phyloP scores from a whole-genome alignment of 2,113 vertebrate species.

The Cacatua alba region DNA sequence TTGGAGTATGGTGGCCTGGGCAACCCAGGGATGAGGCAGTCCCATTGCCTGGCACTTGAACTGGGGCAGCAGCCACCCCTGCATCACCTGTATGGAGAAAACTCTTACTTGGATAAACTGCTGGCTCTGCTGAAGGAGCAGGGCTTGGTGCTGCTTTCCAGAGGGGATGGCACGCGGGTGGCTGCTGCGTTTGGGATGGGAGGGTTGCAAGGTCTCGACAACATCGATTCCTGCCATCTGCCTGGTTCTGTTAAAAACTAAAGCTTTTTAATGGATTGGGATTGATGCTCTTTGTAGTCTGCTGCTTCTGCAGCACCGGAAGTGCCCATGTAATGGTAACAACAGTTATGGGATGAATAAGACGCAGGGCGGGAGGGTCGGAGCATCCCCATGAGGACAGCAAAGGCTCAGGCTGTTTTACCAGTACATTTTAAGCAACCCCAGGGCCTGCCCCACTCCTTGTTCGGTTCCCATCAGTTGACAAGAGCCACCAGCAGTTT shows the following conservation, averaged over 20 bases:
- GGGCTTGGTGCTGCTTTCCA: not conserved
- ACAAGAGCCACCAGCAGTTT: fast-evolving
- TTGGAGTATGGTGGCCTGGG: not conserved
- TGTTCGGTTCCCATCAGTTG: not conserved
- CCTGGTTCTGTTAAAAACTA: not conserved
- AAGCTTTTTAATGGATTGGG: fast-evolving
- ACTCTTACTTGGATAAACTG: not conserved
- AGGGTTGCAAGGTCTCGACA: not conserved
- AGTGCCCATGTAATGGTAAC: fast-evolving
- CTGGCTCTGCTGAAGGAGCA: not conserved
- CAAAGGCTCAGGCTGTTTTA: not conserved
- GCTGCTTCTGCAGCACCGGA: not conserved
- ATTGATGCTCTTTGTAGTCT: fast-evolving
- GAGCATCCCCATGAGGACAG: not conserved
- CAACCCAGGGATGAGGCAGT: not conserved
- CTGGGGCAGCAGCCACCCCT: not conserved
- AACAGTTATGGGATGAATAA: fast-evolving
- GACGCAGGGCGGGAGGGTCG: not conserved
- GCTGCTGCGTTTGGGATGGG: not conserved
- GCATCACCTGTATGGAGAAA: not conserved
- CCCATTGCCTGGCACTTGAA: not conserved
- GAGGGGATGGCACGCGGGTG: not conserved
- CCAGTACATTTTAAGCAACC: fast-evolving
- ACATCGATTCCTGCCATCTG: not conserved
- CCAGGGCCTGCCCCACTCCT: not conserved